These are phyloP conservation scores for Onthophagus sagittarius DNA, from an alignment of 2,888 invertebrate species.

Conservation along the genomic window DNA sequence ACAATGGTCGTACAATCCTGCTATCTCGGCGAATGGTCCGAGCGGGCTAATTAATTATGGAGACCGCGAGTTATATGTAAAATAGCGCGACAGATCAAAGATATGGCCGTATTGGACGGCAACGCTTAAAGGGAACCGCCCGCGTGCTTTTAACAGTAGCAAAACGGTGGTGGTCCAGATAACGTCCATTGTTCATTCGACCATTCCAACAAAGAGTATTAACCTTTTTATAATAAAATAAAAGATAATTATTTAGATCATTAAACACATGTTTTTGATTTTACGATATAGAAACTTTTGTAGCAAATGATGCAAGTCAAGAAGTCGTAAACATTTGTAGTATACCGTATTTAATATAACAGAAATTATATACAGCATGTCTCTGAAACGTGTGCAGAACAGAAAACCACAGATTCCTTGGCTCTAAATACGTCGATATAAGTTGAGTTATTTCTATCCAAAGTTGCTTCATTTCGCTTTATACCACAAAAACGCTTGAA, in stretches of 20 bases:
- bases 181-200: background rate
- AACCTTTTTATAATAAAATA: background rate
- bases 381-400: no score
- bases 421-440: no score
- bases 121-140: conserved; percentile 23
- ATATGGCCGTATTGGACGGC: conserved; percentile 41
- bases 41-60: conserved; percentile 40
- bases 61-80: conserved; percentile 40
- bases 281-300: no score
- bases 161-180: background rate
- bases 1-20: conserved; percentile 8
- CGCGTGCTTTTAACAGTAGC: conserved; percentile 22
- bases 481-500: no score
- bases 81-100: conserved; percentile 43
- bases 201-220: background rate
- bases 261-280: no score
- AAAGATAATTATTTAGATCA: background rate
- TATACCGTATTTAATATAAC: no score
- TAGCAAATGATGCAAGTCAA: no score
- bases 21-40: conserved; percentile 26
- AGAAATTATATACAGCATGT: no score
- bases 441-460: no score
- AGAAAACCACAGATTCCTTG: no score
- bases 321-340: no score
- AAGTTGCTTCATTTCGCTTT: no score